Percentiles rank a stretch among this genome's conserved stretches.
These are phyloP conservation scores for Euzophera pinguis DNA, from an alignment of 2,888 invertebrate species.

Conservation along the genomic window DNA sequence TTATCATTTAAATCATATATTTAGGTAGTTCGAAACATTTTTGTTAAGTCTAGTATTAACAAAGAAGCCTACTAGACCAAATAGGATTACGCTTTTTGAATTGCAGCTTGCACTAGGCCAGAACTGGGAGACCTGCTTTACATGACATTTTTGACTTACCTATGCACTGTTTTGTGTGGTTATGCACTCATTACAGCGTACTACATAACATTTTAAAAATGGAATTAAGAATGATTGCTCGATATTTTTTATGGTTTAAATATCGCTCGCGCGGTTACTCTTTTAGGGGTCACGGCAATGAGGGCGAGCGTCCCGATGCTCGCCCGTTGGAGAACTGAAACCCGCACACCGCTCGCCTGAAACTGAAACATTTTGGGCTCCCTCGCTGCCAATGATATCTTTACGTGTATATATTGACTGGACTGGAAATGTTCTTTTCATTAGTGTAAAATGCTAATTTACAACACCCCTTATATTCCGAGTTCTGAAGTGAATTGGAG, in stretches of 20 bases:
- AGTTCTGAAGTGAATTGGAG: too few relatives aligned
- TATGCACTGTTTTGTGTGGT: constrained; percentile 25
- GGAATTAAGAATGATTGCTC: neutral
- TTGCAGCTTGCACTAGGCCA: constrained; percentile 20
- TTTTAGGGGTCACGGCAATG: constrained; percentile 16
- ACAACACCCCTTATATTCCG: too few relatives aligned
- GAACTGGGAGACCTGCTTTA: constrained; percentile 22
- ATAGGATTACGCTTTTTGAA: constrained; percentile 15
- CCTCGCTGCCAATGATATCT: constrained; percentile 20
- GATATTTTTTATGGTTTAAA: neutral
- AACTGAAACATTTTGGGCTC: constrained; percentile 41
- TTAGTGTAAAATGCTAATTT: neutral
- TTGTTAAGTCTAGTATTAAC: too few relatives aligned
- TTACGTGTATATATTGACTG: neutral
- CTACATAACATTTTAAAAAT: neutral
- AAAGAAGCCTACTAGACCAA: neutral
- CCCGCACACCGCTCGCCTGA: constrained; percentile 28
- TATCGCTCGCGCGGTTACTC: constrained; percentile 6
- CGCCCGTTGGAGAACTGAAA: constrained; percentile 49
- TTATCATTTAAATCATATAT: too few relatives aligned
- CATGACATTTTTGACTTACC: constrained; percentile 43
- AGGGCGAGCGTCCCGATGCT: constrained; percentile 41
- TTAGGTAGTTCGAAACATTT: too few relatives aligned
- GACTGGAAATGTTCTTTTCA: neutral
- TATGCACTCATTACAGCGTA: constrained; percentile 30